phyloP scores from a whole-genome alignment of 2,888 invertebrate species.

The Diploptera punctata region DNA sequence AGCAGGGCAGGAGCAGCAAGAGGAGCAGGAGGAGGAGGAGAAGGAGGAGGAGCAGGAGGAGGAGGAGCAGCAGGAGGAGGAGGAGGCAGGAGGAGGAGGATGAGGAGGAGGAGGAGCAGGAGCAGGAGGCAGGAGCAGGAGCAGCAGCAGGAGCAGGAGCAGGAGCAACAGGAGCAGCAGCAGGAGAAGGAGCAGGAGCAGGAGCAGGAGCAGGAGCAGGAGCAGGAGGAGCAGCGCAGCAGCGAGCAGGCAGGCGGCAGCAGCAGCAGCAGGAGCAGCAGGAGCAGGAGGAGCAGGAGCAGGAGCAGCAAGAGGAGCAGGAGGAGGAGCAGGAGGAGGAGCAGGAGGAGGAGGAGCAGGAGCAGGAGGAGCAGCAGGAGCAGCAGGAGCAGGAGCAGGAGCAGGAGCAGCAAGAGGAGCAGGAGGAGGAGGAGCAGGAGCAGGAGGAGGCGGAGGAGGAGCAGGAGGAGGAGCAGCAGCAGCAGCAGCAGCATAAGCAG shows the following conservation, averaged over 20 bases:
- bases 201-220: neutral
- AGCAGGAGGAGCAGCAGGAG: neutral
- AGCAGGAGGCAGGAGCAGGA: too few relatives aligned
- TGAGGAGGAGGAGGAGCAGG: too few relatives aligned
- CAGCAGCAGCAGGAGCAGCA: neutral
- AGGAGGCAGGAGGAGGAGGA: too few relatives aligned
- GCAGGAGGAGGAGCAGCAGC: too few relatives aligned
- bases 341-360: neutral
- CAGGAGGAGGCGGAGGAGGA: too few relatives aligned
- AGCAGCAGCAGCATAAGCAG: too few relatives aligned
- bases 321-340: neutral
- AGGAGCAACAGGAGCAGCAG: neutral
- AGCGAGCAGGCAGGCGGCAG: neutral
- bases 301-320: too few relatives aligned
- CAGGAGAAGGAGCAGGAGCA: neutral
- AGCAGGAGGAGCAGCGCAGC: neutral
- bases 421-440: too few relatives aligned
- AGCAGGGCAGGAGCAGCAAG: neutral
- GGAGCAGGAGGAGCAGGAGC: neutral
- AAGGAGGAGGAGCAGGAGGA: neutral
- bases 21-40: neutral
- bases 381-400: neutral
- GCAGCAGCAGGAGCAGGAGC: neutral
- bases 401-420: too few relatives aligned
- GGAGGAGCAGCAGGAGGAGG: neutral